A percentile compares a stretch with the other conserved stretches of the same genome.
Evolutionary conservation across 2,113 vertebrate species (phyloP).

Genomic region (Antigone vipio): DNA sequence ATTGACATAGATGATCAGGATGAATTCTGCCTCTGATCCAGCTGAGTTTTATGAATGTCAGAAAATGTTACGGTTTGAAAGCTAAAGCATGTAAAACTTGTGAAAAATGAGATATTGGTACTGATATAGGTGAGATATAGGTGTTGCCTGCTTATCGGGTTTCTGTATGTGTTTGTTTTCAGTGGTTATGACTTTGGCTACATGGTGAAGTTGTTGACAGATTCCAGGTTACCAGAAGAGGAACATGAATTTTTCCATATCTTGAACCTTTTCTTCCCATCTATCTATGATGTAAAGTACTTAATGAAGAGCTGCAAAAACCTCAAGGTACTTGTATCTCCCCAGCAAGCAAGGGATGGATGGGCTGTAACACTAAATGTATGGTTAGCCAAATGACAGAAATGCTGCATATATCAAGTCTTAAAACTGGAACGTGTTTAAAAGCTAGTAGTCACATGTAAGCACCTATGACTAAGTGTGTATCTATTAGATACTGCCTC

Average conservation of each 20-base stretch:
- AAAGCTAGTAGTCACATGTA: background rate
- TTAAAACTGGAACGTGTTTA: background rate
- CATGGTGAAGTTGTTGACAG: conserved; percentile 96
- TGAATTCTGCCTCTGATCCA: background rate
- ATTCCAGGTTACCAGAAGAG: conserved; percentile 92
- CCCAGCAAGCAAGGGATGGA: background rate
- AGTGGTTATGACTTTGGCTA: conserved; percentile 99
- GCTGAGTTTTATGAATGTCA: background rate
- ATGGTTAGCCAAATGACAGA: background rate
- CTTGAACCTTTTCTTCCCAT: conserved; percentile 96
- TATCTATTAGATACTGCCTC: background rate
- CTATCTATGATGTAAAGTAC: conserved; percentile 98
- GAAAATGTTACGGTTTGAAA: background rate
- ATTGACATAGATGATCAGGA: background rate
- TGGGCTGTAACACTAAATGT: background rate
- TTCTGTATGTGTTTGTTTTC: conserved; percentile 8
- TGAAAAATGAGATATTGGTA: background rate
- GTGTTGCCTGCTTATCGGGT: background rate
- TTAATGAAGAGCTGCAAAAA: conserved; percentile 99
- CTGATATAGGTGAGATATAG: background rate
- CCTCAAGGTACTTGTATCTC: conserved; percentile 84
- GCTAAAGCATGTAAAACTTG: background rate
- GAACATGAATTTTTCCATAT: conserved; percentile 98
- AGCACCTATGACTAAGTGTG: background rate
- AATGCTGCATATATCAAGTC: background rate